These are phyloP conservation scores for Caenorhabditis wallacei DNA, from an alignment of 2,888 invertebrate genomes.

Conservation along the genomic window DNA sequence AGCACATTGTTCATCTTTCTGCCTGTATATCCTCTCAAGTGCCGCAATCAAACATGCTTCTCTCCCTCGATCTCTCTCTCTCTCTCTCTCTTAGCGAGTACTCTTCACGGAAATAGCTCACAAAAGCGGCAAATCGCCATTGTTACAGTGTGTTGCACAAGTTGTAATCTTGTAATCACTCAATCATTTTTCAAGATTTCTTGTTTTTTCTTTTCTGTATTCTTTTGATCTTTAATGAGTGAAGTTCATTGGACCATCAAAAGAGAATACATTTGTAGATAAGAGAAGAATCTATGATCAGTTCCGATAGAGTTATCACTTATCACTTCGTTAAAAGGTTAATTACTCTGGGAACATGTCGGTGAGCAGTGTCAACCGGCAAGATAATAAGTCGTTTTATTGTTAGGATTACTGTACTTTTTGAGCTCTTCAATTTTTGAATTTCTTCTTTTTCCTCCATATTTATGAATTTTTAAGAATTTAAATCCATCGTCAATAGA, in stretches of 20 bases:
- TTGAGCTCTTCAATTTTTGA: too few relatives aligned
- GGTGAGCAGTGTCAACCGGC: neutral
- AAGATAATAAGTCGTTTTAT: neutral
- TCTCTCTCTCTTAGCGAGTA: constrained; percentile 3
- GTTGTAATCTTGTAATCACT: constrained; percentile 14
- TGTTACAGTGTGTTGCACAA: constrained; percentile 33
- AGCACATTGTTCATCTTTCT: constrained; percentile 13
- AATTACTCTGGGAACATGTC: neutral
- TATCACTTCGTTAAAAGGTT: neutral
- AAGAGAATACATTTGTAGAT: neutral
- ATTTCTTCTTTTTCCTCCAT: too few relatives aligned
- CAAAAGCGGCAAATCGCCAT: constrained; percentile 45
- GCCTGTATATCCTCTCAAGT: constrained; percentile 47
- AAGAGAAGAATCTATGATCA: neutral
- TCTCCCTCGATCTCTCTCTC: too few relatives aligned
- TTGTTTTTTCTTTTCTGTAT: neutral
- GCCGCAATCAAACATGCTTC: constrained; percentile 58
- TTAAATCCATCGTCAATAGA: too few relatives aligned
- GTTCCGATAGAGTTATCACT: constrained; percentile 5
- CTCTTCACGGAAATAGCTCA: constrained; percentile 43
- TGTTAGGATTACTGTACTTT: neutral
- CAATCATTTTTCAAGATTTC: neutral
- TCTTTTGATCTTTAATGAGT: neutral
- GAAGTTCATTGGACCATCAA: neutral
- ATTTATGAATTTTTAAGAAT: too few relatives aligned